Conservation (phyloP, 2,888 invertebrate species). For the Heliconius erato region DNA sequence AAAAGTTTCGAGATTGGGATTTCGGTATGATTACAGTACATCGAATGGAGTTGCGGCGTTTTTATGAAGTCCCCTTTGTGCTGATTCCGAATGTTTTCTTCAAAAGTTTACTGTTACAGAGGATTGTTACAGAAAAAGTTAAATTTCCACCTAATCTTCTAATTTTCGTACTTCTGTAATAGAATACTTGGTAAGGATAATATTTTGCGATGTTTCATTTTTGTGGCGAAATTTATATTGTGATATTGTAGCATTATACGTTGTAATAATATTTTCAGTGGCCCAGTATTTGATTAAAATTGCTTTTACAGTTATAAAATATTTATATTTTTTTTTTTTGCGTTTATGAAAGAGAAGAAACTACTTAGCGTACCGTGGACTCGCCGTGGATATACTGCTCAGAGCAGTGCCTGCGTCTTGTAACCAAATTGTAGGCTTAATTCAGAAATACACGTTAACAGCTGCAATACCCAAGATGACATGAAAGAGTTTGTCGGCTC, state of each 20-base stretch:
- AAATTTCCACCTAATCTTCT: conserved; percentile 71
- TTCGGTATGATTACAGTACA: conserved; percentile 83
- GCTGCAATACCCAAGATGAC: too few species aligned
- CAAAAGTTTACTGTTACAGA: conserved; percentile 68
- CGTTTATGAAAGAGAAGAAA: too few species aligned
- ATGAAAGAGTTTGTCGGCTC: too few species aligned
- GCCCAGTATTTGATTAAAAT: too few species aligned
- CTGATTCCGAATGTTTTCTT: conserved; percentile 78
- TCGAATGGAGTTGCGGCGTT: conserved; percentile 80
- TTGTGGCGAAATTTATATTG: conserved; percentile 39
- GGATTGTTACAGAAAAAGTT: conserved; percentile 66
- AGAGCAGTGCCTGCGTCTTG: too few species aligned
- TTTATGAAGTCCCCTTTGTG: conserved; percentile 81
- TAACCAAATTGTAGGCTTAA: too few species aligned
- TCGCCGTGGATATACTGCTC: too few species aligned
- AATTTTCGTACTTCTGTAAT: conserved; percentile 45
- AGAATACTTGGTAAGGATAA: conserved; percentile 63
- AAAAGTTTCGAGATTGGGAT: conserved; percentile 82
- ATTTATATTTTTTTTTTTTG: too few species aligned
- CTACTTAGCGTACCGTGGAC: too few species aligned
- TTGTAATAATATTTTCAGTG: background rate
- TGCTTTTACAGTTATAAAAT: too few species aligned
- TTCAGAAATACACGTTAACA: too few species aligned
- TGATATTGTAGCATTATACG: background rate
- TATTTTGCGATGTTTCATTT: conserved; percentile 54